Percentiles rank a stretch among this genome's conserved stretches.
Conservation (phyloP, 2,888 invertebrate genomes). For the Myopa testacea region DNA sequence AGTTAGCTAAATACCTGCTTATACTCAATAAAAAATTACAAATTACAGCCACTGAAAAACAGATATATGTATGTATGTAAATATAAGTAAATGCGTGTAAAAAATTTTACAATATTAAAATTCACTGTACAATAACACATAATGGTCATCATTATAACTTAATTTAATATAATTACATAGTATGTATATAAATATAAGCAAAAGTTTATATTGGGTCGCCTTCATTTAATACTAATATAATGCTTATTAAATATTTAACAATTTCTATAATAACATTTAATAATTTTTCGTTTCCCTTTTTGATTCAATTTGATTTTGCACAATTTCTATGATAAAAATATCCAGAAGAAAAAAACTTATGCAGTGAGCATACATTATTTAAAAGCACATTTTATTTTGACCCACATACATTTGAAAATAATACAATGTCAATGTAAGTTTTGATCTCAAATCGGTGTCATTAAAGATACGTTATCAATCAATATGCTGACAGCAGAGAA, state of each 20-base stretch:
- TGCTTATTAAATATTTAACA: conserved; percentile 2
- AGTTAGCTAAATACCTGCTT: conserved; percentile 25
- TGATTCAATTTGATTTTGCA: neutral
- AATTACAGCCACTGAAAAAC: conserved; percentile 21
- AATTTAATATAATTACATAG: neutral
- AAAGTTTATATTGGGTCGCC: neutral
- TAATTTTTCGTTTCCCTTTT: neutral
- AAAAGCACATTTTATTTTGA: no score
- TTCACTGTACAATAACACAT: neutral
- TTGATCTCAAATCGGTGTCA: no score
- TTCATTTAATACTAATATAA: conserved; percentile 7
- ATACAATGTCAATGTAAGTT: no score
- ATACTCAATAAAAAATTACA: conserved; percentile 25
- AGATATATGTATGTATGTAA: neutral
- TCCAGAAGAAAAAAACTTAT: neutral
- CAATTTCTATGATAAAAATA: neutral
- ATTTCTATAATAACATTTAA: conserved; percentile 12
- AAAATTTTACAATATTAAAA: neutral
- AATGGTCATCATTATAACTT: neutral
- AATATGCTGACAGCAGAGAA: no score
- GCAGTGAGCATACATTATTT: no score
- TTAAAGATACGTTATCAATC: no score
- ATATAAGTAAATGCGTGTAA: conserved; percentile 24
- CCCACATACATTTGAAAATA: no score
- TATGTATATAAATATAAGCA: conserved; percentile 1